phyloP scores from a whole-genome alignment of 2,888 invertebrate genomes.

The Endomychus coccineus region DNA sequence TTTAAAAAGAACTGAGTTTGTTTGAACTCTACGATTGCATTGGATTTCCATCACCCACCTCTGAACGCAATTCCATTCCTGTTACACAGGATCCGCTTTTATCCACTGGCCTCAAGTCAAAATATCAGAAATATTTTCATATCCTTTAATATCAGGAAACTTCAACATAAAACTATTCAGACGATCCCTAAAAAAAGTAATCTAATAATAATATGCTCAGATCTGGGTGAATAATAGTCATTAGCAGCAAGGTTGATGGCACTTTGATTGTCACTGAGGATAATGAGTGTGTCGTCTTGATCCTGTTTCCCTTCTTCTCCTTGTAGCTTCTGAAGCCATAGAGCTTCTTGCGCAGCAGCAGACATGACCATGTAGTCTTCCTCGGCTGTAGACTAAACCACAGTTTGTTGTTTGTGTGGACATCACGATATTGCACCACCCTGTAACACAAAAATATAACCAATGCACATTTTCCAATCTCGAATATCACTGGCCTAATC shows the following conservation, averaged over 20 bases:
- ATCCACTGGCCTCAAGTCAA: not conserved
- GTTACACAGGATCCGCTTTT: not conserved
- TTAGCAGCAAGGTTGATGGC: not conserved
- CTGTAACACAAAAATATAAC: slow-evolving; percentile 6
- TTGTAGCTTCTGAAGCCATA: slow-evolving; percentile 20
- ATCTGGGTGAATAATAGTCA: not conserved
- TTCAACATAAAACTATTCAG: not conserved
- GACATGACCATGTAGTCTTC: slow-evolving; percentile 29
- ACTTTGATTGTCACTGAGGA: slow-evolving; percentile 1
- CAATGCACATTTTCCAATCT: slow-evolving; percentile 2
- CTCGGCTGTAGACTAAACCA: slow-evolving; percentile 30
- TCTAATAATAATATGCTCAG: slow-evolving; percentile 14
- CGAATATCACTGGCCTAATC: slow-evolving; percentile 6
- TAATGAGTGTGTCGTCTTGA: not conserved
- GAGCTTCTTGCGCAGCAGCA: slow-evolving; percentile 24
- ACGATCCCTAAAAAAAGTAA: slow-evolving; percentile 19
- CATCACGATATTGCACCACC: slow-evolving; percentile 4
- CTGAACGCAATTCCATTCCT: slow-evolving; percentile 1
- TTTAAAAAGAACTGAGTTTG: too few relatives aligned
- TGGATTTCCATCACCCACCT: not conserved
- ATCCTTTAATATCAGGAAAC: not conserved
- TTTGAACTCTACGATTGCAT: too few relatives aligned
- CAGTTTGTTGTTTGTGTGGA: slow-evolving; percentile 18
- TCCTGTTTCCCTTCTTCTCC: slow-evolving; percentile 10
- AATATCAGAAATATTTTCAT: not conserved